Percentiles rank a stretch among this genome's conserved stretches.
Conservation (phyloP, 2,888 invertebrate genomes). For the Ditula angustiorana region DNA sequence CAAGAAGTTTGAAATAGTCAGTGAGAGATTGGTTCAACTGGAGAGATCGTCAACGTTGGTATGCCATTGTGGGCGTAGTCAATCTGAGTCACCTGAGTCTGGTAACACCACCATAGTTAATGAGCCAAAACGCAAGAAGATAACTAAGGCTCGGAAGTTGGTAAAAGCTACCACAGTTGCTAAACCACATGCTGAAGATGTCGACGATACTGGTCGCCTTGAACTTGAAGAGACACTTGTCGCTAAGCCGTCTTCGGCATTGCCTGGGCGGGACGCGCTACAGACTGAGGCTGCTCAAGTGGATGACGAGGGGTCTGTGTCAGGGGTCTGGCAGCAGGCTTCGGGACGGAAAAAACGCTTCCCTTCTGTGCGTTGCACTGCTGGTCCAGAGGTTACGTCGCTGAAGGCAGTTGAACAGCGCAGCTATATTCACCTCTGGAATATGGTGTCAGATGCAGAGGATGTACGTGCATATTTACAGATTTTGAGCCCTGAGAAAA, state of each 20-base stretch:
- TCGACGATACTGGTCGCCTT: too few species aligned
- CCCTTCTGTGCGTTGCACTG: neutral
- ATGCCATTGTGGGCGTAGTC: neutral
- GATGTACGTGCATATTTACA: slow-evolving; percentile 27
- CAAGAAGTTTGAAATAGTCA: neutral
- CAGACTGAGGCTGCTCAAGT: neutral
- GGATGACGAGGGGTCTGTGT: neutral
- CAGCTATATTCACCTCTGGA: slow-evolving; percentile 38
- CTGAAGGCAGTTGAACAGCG: neutral
- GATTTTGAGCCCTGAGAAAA: too few species aligned
- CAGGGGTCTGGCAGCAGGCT: neutral
- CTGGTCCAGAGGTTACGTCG: neutral
- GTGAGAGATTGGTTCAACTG: neutral
- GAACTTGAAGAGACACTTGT: neutral
- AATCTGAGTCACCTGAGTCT: neutral
- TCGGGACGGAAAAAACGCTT: neutral
- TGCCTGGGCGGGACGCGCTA: neutral
- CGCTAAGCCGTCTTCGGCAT: neutral
- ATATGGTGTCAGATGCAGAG: slow-evolving; percentile 43
- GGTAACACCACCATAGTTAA: neutral
- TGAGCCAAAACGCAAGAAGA: neutral
- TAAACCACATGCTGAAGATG: too few species aligned
- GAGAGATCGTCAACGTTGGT: neutral
- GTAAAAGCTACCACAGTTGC: neutral
- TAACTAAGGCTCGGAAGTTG: neutral